Evolutionary conservation across 1,140 invertebrate genomes (phyloP).

Genomic region (Steinernema khuongi): DNA sequence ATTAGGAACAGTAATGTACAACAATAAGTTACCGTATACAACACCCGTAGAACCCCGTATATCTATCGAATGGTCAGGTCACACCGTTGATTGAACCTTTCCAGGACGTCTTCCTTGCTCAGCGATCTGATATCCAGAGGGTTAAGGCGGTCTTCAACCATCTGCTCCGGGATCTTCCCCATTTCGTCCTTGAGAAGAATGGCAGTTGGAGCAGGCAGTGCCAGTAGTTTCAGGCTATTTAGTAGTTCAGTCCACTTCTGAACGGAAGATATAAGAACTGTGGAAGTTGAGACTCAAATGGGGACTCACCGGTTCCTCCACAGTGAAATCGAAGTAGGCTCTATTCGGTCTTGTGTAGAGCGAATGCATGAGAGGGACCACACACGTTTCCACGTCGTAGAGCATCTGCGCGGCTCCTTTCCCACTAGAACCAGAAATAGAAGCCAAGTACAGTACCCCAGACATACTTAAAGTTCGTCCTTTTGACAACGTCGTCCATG

Average conservation of each 20-base stretch:
- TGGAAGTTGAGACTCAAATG: conserved; percentile 5
- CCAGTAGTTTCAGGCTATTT: conserved; percentile 5
- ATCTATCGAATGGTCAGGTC: too few species aligned
- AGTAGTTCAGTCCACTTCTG: conserved; percentile 16
- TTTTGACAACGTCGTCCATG: neutral
- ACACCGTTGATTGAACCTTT: conserved; percentile 21
- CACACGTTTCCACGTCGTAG: conserved; percentile 21
- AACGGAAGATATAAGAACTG: too few species aligned
- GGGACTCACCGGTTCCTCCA: conserved; percentile 2
- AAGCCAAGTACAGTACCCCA: neutral
- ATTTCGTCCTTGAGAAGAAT: conserved; percentile 22
- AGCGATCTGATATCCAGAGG: neutral
- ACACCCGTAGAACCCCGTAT: too few species aligned
- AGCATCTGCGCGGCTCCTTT: conserved; percentile 25
- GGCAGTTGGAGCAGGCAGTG: conserved; percentile 7
- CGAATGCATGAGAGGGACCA: conserved; percentile 18
- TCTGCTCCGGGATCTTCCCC: conserved; percentile 1
- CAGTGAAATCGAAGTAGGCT: neutral
- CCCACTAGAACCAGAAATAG: conserved; percentile 8
- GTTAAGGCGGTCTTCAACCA: conserved; percentile 14
- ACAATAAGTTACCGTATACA: conserved; percentile 3
- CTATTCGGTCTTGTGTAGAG: conserved; percentile 12
- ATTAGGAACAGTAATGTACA: too few species aligned
- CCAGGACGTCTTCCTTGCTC: neutral
- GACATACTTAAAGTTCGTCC: neutral